These are phyloP conservation scores for Dendrocopos noguchii DNA, from an alignment of 2,113 vertebrate species.

Conservation along the genomic window DNA sequence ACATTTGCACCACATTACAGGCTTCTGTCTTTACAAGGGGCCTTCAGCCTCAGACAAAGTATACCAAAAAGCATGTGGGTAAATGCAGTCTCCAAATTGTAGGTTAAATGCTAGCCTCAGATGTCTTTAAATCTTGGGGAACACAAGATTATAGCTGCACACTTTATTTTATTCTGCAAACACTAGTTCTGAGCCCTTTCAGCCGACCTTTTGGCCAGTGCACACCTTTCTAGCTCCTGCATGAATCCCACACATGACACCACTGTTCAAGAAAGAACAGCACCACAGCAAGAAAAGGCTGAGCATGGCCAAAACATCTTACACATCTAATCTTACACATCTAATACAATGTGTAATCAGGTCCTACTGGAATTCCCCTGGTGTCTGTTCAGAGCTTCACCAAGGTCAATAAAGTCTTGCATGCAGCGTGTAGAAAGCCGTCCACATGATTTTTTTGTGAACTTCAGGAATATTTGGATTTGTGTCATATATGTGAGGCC, in stretches of 20 bases:
- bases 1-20: background rate
- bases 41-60: background rate
- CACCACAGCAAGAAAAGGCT: background rate
- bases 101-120: background rate
- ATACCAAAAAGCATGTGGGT: background rate
- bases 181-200: rapidly evolving
- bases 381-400: background rate
- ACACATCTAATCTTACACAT: background rate
- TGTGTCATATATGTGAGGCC: background rate
- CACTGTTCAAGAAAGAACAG: background rate
- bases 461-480: background rate
- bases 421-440: background rate
- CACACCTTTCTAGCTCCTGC: background rate
- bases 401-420: background rate
- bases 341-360: rapidly evolving
- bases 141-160: background rate
- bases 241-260: rapidly evolving
- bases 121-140: background rate
- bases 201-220: background rate
- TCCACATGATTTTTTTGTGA: background rate
- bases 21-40: background rate
- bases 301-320: background rate
- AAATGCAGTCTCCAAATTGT: background rate
- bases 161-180: background rate
- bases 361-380: background rate